Evolutionary conservation across 1,140 invertebrate genomes (phyloP).

Genomic region (Pseudomyrmex cubaensis): DNA sequence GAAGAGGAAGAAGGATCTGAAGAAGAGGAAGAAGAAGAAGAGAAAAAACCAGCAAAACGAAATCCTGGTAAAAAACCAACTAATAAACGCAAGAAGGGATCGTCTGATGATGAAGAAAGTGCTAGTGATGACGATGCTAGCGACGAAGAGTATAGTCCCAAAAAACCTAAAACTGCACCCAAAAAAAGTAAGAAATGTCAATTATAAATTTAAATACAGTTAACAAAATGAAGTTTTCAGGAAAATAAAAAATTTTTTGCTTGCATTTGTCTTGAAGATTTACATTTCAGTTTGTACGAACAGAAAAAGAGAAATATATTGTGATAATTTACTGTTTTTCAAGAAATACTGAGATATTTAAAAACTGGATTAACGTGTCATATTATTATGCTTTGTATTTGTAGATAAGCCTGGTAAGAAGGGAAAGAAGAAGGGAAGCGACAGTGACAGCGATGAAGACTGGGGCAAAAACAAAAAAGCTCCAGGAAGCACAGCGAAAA

Average conservation of each 20-base stretch:
- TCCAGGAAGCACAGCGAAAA: slow-evolving; percentile 83
- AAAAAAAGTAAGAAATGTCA: slow-evolving; percentile 80
- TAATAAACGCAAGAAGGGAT: slow-evolving; percentile 86
- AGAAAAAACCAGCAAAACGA: slow-evolving; percentile 88
- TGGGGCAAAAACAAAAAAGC: slow-evolving; percentile 89
- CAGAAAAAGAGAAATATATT: too few species aligned
- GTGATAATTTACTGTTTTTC: too few species aligned
- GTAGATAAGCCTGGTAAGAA: slow-evolving; percentile 85
- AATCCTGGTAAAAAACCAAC: slow-evolving; percentile 84
- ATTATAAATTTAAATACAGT: too few species aligned
- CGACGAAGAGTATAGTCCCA: slow-evolving; percentile 90
- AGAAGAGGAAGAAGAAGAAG: slow-evolving; percentile 86
- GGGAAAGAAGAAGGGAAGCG: slow-evolving; percentile 90
- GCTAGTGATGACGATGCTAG: slow-evolving; percentile 88
- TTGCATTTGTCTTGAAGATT: too few species aligned
- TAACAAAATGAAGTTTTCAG: too few species aligned
- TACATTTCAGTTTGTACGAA: too few species aligned
- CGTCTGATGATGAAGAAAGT: slow-evolving; percentile 87
- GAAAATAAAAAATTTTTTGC: too few species aligned
- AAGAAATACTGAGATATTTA: too few species aligned
- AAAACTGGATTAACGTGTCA: neutral
- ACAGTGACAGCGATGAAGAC: slow-evolving; percentile 91
- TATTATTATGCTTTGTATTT: slow-evolving; percentile 19
- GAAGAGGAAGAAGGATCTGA: slow-evolving; percentile 87
- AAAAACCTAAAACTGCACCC: slow-evolving; percentile 84